phyloP scores from a whole-genome alignment of 2,113 vertebrate species.

The Enhydra lutris region DNA sequence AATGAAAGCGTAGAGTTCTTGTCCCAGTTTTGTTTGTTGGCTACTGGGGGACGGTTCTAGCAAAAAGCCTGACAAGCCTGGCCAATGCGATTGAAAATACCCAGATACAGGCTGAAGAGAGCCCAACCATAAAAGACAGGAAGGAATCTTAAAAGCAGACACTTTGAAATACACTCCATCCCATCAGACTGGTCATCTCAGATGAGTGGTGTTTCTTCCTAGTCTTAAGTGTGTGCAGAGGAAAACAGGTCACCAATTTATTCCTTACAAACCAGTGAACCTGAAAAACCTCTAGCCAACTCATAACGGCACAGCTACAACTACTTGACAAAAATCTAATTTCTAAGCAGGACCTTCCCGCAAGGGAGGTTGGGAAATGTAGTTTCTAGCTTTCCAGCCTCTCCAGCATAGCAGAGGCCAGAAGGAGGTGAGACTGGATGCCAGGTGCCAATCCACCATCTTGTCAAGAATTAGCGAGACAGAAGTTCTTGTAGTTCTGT shows the following conservation, averaged over 20 bases:
- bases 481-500: background rate
- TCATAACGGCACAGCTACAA: background rate
- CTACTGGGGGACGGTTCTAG: background rate
- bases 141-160: slow-evolving; percentile 3
- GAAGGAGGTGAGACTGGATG: background rate
- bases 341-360: background rate
- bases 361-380: background rate
- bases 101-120: background rate
- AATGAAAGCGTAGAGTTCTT: background rate
- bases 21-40: background rate
- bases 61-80: slow-evolving; percentile 15
- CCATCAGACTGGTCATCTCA: background rate
- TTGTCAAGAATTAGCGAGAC: background rate
- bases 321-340: slow-evolving; percentile 21
- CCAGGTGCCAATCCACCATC: background rate
- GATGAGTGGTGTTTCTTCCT: background rate
- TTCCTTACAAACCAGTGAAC: background rate
- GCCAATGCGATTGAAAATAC: background rate
- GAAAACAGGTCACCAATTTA: background rate
- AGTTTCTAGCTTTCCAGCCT: background rate
- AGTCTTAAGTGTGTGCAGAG: background rate
- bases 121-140: background rate
- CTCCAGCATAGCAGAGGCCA: background rate
- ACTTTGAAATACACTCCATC: background rate
- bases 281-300: background rate